A percentile compares a stretch with the other conserved stretches of the same genome.
Evolutionary conservation across 64 coral and sea anemone species (phyloP).

Genomic region (Stichodactyla mertensii): DNA sequence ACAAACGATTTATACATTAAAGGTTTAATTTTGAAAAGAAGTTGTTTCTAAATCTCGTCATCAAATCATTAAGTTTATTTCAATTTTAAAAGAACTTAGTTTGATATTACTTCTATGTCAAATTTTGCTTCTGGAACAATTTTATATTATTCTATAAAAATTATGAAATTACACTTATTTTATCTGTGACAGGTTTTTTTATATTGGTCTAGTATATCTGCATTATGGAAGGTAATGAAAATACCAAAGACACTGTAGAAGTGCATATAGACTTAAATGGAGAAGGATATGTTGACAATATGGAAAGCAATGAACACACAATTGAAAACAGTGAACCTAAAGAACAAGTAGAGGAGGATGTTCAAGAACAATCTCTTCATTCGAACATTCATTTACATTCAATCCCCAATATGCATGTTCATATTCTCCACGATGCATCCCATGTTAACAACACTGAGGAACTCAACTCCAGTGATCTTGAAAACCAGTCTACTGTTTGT

Average conservation of each 20-base stretch:
- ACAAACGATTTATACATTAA: too few species aligned
- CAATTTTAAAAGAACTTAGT: too few species aligned
- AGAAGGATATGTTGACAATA: not conserved
- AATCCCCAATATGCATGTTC: not conserved
- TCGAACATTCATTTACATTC: constrained; percentile 1
- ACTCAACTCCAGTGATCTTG: not conserved
- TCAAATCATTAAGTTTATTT: too few species aligned
- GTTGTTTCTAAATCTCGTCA: too few species aligned
- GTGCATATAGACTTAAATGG: not conserved
- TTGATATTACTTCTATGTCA: too few species aligned
- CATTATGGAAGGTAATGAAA: not conserved
- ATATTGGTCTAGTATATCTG: not conserved
- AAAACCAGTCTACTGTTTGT: not conserved
- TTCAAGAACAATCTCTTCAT: not conserved
- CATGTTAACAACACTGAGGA: not conserved
- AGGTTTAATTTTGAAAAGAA: too few species aligned
- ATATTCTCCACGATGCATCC: not conserved
- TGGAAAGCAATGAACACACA: not conserved
- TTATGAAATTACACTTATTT: too few species aligned
- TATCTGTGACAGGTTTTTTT: too few species aligned
- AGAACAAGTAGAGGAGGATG: not conserved
- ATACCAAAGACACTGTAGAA: not conserved
- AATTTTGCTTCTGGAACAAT: too few species aligned
- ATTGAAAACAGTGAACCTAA: not conserved
- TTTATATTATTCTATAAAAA: too few species aligned